phyloP scores from a whole-genome alignment of 2,888 invertebrate species.

The Malacosoma neustria region DNA sequence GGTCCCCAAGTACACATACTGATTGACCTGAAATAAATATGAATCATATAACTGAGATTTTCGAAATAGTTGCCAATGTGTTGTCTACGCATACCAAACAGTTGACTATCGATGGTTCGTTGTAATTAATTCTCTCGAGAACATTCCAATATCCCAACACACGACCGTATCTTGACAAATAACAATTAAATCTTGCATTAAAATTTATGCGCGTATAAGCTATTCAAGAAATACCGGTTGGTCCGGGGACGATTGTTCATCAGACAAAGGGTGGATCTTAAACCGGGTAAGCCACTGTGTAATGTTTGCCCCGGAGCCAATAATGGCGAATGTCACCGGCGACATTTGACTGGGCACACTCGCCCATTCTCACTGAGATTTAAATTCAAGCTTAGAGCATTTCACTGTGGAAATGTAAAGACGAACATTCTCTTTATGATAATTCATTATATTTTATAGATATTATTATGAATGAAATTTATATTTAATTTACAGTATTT shows the following conservation, averaged over 20 bases:
- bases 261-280: slow-evolving; percentile 21
- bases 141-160: background rate
- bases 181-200: slow-evolving; percentile 9
- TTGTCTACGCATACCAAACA: no score
- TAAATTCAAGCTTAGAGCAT: slow-evolving; percentile 20
- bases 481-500: no score
- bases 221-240: slow-evolving; percentile 12
- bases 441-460: no score
- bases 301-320: slow-evolving; percentile 65
- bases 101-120: no score
- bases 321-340: slow-evolving; percentile 53
- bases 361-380: slow-evolving; percentile 23
- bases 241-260: slow-evolving; percentile 7
- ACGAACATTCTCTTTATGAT: no score
- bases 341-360: slow-evolving; percentile 65
- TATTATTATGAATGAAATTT: no score
- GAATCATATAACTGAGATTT: no score
- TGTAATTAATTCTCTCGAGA: background rate
- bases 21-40: no score
- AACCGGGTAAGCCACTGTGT: slow-evolving; percentile 37
- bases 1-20: no score
- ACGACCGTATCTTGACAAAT: slow-evolving; percentile 1
- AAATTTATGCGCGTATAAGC: slow-evolving; percentile 20
- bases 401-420: no score
- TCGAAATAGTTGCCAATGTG: no score